Evolutionary conservation across 2,113 vertebrate genomes (phyloP).

Genomic region (Hemiprocne comata): DNA sequence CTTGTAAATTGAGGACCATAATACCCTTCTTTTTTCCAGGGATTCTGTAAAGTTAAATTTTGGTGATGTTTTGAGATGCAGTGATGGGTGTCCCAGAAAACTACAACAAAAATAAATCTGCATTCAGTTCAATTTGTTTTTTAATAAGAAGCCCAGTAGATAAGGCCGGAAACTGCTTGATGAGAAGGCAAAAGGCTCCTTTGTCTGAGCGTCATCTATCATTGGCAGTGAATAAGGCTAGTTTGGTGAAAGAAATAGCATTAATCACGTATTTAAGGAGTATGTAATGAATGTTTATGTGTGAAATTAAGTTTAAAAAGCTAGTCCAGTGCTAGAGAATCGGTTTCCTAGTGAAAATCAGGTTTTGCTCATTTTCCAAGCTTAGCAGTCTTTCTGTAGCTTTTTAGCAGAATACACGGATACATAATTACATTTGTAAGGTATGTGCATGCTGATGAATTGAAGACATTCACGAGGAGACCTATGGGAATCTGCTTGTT

Average conservation of each 20-base stretch:
- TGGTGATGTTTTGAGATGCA: not conserved
- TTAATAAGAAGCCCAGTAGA: not conserved
- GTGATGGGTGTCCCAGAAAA: not conserved
- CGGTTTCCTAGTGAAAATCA: not conserved
- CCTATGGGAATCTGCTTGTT: not conserved
- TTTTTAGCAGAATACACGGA: not conserved
- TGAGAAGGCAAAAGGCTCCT: not conserved
- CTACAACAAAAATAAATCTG: not conserved
- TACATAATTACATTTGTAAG: not conserved
- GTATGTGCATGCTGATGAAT: fast-evolving
- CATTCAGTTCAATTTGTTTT: not conserved
- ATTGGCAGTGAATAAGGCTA: not conserved
- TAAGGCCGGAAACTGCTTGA: not conserved
- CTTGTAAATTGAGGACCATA: not conserved
- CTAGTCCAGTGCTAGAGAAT: not conserved
- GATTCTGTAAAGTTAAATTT: not conserved
- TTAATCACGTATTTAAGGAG: not conserved
- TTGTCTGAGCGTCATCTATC: not conserved
- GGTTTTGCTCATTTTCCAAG: not conserved
- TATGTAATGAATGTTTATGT: not conserved
- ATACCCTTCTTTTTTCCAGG: not conserved
- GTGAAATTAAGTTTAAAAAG: not conserved
- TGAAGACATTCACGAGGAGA: not conserved
- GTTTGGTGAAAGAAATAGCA: not conserved
- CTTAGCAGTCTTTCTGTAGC: not conserved